Evolutionary conservation across 2,113 vertebrate genomes (phyloP).

Genomic region (Centrocercus urophasianus): DNA sequence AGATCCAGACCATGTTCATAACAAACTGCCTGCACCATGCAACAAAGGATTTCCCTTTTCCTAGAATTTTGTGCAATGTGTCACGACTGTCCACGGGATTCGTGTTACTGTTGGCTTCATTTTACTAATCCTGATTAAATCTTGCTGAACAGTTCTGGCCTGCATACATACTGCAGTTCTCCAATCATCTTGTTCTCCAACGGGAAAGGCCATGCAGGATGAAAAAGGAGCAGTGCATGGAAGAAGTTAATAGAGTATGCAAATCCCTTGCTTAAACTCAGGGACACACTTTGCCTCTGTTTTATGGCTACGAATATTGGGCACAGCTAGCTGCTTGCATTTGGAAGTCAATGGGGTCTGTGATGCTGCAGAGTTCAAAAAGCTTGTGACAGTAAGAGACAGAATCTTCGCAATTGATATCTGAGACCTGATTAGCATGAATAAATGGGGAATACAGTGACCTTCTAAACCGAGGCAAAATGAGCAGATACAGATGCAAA

Average conservation of each 20-base stretch:
- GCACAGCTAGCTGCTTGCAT: rapidly evolving
- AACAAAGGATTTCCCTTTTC: not conserved
- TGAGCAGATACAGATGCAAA: not conserved
- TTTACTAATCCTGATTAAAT: not conserved
- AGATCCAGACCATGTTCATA: not conserved
- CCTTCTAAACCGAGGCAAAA: not conserved
- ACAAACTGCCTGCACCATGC: rapidly evolving
- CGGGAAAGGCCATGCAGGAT: not conserved
- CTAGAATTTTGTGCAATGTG: not conserved
- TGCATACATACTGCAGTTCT: not conserved
- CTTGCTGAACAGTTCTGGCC: not conserved
- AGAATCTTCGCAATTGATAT: not conserved
- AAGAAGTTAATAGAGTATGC: not conserved
- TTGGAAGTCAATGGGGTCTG: not conserved
- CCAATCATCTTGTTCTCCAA: not conserved
- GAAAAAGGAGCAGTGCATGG: not conserved
- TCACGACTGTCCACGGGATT: not conserved
- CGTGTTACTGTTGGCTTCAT: not conserved
- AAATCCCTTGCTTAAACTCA: not conserved
- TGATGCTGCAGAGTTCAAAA: not conserved
- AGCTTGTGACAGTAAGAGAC: not conserved
- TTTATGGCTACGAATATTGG: not conserved
- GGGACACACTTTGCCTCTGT: not conserved
- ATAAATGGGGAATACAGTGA: not conserved
- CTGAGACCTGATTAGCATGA: not conserved